Evolutionary conservation across 92 coral and sea anemone genomes (phyloP).

Genomic region (Zoanthus gigantus): DNA sequence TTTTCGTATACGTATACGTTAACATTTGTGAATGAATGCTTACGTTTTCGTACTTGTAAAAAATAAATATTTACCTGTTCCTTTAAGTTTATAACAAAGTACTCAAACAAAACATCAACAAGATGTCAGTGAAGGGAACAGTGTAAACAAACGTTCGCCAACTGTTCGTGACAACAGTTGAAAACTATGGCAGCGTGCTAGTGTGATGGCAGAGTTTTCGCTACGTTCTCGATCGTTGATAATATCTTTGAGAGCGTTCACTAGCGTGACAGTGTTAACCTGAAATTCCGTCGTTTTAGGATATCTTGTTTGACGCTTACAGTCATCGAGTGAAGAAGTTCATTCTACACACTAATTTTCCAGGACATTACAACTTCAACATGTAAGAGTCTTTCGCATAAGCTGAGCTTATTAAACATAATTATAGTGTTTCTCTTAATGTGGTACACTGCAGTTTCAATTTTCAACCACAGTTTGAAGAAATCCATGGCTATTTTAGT

Average conservation of each 20-base stretch:
- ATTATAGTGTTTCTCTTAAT: background rate
- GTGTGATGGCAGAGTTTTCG: background rate
- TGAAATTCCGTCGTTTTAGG: constrained; percentile 54
- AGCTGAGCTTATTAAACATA: background rate
- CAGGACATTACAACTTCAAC: constrained; percentile 99
- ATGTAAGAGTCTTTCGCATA: constrained; percentile 69
- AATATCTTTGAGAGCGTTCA: background rate
- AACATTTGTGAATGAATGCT: too few relatives aligned
- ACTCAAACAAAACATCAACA: too few relatives aligned
- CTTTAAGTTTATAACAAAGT: too few relatives aligned
- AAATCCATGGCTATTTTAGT: too few relatives aligned
- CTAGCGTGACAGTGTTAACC: too few relatives aligned
- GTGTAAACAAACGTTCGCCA: too few relatives aligned
- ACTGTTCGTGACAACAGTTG: background rate
- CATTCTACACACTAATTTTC: constrained; percentile 96
- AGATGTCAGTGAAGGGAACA: too few relatives aligned
- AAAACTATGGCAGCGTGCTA: too few relatives aligned
- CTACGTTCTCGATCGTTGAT: background rate
- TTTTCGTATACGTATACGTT: too few relatives aligned
- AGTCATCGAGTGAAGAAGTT: constrained; percentile 93
- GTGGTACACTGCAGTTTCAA: background rate
- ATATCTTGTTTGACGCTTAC: constrained; percentile 91
- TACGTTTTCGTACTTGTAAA: too few relatives aligned
- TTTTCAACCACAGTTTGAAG: background rate
- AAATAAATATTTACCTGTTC: too few relatives aligned